Base-by-base conservation (phyloP, 2,888 invertebrate genomes). In the Onthophagus sagittarius region DNA sequence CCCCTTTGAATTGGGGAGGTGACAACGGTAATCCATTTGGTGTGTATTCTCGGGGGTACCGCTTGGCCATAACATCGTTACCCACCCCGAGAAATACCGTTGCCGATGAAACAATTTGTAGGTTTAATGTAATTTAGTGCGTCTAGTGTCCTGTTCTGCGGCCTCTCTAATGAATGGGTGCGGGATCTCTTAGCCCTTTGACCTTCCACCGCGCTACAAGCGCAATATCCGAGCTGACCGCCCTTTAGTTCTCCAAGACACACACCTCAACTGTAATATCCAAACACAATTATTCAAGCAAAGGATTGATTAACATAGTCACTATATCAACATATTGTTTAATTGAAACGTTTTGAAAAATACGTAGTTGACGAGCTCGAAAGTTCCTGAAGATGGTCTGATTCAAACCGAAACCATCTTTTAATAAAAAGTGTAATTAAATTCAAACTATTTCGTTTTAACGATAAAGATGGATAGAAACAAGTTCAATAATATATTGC, bases 131-230 rank as follows among this genome's bases (percentile, higher is more conserved):
- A 80, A 80, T 80, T 79, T 78, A 78, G 78, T 70, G 78, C 77
- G 78, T 78, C 77, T 78, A 77, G 79, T 78, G 78, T 79, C 77
- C 80, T 78, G 79, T 78, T 79, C 77, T 79, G 80, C 76, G 79
- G 80, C 69, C 71, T 53, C 76, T 67, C 75, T 77, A 78, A 78
- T 78, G 77, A 78, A 78, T 75, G 76, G 76, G 77, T 75, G 71
- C 69, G 74, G 76, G 76, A 73, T 74, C 74, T 71, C 71, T 73
- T 75, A 75, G 75, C 75, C 74, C 72, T 76, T 75, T 71, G 64
- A 75, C 74, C 75, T 72, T 74, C 76, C 75, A 77, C 78, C 77
- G 71, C 77, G 71, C 76, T 77, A 76, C 78, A 78, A 23, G 73
- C 73, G 72, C 72, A 76, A 78, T 77, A 78, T 78, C 74, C 63